Evolutionary conservation across 2,888 invertebrate genomes (phyloP), one percentile per base, ranked within the genome.

Genomic region (Cantharis rufa): DNA sequence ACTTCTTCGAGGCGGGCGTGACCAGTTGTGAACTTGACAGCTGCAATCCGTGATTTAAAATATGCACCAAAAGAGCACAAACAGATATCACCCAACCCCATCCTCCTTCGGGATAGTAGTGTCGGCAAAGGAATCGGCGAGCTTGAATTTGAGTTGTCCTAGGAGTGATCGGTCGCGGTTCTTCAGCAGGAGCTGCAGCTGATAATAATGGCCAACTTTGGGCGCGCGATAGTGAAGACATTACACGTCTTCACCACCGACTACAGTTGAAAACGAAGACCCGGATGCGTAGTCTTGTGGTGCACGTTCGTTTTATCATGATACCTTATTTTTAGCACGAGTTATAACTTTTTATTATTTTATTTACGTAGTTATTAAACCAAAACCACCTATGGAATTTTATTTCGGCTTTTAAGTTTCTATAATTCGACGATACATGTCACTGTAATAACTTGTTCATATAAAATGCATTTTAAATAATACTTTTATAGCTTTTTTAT

Each of bases 41-140:
- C 85, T 95, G 95, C 72, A 95, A 88, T 9, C 95, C 95, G 83
- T 94, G 93, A 70, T 93, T 92, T 70, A 96, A 88, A 71, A 94
- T 88, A 86, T 95, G 94, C 18, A 94, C 93, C 75, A 94, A 88
- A 24, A 94, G 91, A 21, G 93, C 93, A 80, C 94, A 94, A 72
- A 92, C 90, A 69, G 94, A 92, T 77, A 96, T 91, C 71, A 95
- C 91, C 94, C 94, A 96, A 15, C 96, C 95, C 95, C 95, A 96
- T 13, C 95, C 95, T 3, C 95, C 95, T 89, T 96, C 96, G 3
- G 95, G 95, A 87, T 95, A 95, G 89, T 95, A 95, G 82, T 95
- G 93, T 32, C 93, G 90, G 75, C 92, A 92, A 68, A 94, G 89
- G 68, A 93, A 90, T 71, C 92, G 89, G 10, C 92, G 90, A 0